Percentiles rank a stretch among this genome's conserved stretches.
Evolutionary conservation across 2,797 vertebrate genomes (phyloP).

Genomic region (Catharus ustulatus): DNA sequence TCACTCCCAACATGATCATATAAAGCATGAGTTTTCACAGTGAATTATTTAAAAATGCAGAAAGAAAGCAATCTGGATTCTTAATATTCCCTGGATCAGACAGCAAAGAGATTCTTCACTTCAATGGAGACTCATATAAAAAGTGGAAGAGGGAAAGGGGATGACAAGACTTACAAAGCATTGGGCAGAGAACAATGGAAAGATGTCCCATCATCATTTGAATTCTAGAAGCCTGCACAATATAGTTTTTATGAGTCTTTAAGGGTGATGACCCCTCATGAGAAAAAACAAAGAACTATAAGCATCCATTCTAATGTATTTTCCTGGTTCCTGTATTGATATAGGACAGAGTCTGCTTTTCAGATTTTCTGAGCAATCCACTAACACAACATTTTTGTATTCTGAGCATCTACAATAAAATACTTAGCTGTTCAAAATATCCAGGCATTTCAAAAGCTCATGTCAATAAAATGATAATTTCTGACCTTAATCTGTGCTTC

Average conservation of each 20-base stretch:
- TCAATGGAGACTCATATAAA: neutral
- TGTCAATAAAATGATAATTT: neutral
- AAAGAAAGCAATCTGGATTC: neutral
- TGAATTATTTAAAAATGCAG: neutral
- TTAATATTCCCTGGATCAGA: neutral
- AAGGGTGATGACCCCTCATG: neutral
- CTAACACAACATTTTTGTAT: neutral
- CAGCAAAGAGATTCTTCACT: neutral
- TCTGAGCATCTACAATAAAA: neutral
- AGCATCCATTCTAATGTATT: neutral
- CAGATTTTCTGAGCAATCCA: neutral
- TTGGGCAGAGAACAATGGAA: neutral
- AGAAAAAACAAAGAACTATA: neutral
- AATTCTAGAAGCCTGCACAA: neutral
- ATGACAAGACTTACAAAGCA: neutral
- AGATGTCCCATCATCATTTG: neutral
- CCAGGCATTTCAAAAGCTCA: neutral
- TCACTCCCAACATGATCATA: neutral
- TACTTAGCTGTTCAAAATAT: neutral
- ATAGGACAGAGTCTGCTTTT: neutral
- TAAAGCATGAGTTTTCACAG: neutral
- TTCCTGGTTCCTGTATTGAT: neutral
- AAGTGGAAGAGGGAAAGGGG: neutral
- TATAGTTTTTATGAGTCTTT: neutral
- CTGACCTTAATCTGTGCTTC: neutral